Conservation (phyloP, 2,888 invertebrate species). For the Thalpophila matura region DNA sequence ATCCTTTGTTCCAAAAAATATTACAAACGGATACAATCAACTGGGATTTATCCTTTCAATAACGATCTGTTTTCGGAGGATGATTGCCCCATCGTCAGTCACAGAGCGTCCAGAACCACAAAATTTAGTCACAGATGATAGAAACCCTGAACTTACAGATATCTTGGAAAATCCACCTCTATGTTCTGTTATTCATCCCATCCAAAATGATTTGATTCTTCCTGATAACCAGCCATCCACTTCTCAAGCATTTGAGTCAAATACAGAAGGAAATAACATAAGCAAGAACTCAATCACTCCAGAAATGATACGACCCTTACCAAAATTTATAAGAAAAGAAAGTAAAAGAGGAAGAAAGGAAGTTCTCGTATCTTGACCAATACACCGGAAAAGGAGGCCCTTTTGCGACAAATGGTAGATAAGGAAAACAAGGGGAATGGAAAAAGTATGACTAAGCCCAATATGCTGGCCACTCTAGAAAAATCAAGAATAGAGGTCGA, state of each 20-base stretch:
- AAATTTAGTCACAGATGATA: too few relatives aligned
- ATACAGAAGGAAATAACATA: too few relatives aligned
- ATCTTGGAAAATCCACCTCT: too few relatives aligned
- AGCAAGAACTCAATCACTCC: background rate
- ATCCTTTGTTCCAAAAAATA: background rate
- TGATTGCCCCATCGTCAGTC: constrained; percentile 2
- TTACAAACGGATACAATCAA: constrained; percentile 3
- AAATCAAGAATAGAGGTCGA: too few relatives aligned
- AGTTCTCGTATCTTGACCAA: constrained; percentile 7
- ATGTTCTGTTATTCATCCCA: too few relatives aligned
- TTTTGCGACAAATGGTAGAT: constrained; percentile 1
- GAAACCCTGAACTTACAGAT: too few relatives aligned
- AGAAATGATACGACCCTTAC: constrained; percentile 1
- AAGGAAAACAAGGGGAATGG: constrained; percentile 4
- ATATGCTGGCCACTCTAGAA: too few relatives aligned
- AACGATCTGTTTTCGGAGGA: constrained; percentile 1
- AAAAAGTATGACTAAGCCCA: constrained; percentile 1
- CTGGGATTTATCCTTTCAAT: constrained; percentile 1
- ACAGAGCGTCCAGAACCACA: background rate
- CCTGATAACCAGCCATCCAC: too few relatives aligned
- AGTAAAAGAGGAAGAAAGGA: constrained; percentile 26
- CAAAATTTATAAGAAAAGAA: constrained; percentile 17
- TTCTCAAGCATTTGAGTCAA: too few relatives aligned
- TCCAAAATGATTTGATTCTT: too few relatives aligned
- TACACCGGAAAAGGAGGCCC: constrained; percentile 1